These are phyloP conservation scores for Argyra leucocephala DNA, from an alignment of 2,888 invertebrate species.

Conservation along the genomic window DNA sequence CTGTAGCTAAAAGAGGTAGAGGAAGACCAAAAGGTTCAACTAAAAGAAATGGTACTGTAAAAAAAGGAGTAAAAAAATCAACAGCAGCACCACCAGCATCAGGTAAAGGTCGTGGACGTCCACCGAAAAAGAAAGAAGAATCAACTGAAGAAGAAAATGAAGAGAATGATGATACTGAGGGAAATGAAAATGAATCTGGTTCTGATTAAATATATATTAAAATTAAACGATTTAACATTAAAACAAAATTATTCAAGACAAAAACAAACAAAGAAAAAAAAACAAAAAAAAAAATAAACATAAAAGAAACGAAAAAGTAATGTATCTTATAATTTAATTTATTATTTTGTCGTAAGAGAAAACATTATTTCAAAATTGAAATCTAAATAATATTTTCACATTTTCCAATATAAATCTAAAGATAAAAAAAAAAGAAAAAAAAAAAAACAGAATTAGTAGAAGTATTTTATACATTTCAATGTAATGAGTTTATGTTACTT, in stretches of 20 bases:
- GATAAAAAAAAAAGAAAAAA: no score
- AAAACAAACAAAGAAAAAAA: not conserved
- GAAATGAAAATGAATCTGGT: conserved; percentile 27
- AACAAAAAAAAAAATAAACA: no score
- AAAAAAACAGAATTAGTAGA: no score
- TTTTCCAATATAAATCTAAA: not conserved
- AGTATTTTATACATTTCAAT: not conserved
- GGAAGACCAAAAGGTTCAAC: conserved; percentile 50
- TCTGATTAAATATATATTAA: conserved; percentile 23
- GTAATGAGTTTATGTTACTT: conserved; percentile 2
- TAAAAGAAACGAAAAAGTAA: not conserved
- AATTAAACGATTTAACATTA: not conserved
- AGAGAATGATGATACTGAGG: conserved; percentile 27
- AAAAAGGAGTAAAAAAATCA: conserved; percentile 22
- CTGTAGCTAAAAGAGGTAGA: conserved; percentile 48
- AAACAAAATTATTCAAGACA: conserved; percentile 8
- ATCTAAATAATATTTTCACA: conserved; percentile 1
- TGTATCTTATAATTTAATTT: not conserved
- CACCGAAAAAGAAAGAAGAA: conserved; percentile 27
- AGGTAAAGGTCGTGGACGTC: conserved; percentile 25
- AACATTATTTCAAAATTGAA: not conserved
- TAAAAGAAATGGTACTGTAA: conserved; percentile 43
- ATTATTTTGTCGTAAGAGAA: not conserved
- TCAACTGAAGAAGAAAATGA: conserved; percentile 27
- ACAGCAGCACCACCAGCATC: conserved; percentile 11